Conservation (phyloP, 2,113 vertebrate species). For the Poicephalus gulielmi region DNA sequence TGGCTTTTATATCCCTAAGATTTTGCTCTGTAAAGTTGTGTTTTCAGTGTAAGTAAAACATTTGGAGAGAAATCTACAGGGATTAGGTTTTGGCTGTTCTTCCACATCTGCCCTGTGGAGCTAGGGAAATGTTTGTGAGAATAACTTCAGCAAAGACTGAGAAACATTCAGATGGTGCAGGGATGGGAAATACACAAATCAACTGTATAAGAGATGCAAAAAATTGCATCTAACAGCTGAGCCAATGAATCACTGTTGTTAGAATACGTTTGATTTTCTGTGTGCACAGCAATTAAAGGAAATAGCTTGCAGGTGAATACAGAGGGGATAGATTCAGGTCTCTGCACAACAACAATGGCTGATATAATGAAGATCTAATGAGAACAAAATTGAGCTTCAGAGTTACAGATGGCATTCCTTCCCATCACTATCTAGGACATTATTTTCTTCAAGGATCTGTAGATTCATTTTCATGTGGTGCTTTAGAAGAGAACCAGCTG, state of each 20-base stretch:
- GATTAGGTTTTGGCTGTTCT: not conserved
- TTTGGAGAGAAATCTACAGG: not conserved
- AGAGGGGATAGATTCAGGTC: constrained; percentile 36
- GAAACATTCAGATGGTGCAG: constrained; percentile 26
- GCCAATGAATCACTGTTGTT: constrained; percentile 54
- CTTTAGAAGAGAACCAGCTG: constrained; percentile 41
- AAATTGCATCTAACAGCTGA: constrained; percentile 55
- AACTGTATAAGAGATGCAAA: constrained; percentile 3
- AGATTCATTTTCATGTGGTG: not conserved
- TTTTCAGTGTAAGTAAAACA: constrained; percentile 26
- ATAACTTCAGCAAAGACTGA: not conserved
- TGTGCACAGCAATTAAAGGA: constrained; percentile 46
- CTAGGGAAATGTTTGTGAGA: not conserved
- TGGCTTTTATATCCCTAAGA: not conserved
- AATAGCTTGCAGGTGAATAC: constrained; percentile 65
- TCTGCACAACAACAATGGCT: constrained; percentile 28
- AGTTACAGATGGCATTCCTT: constrained; percentile 53
- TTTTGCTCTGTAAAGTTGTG: not conserved
- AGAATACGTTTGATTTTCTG: constrained; percentile 60
- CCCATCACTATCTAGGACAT: constrained; percentile 2
- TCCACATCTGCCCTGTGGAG: not conserved
- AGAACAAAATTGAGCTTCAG: constrained; percentile 52
- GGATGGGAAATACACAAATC: constrained; percentile 10
- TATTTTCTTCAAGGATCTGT: constrained; percentile 50
- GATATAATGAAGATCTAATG: constrained; percentile 57